Evolutionary conservation across 2,888 invertebrate genomes (phyloP), one percentile per base, ranked within the genome.

Genomic region (Habroteleia sp.): DNA sequence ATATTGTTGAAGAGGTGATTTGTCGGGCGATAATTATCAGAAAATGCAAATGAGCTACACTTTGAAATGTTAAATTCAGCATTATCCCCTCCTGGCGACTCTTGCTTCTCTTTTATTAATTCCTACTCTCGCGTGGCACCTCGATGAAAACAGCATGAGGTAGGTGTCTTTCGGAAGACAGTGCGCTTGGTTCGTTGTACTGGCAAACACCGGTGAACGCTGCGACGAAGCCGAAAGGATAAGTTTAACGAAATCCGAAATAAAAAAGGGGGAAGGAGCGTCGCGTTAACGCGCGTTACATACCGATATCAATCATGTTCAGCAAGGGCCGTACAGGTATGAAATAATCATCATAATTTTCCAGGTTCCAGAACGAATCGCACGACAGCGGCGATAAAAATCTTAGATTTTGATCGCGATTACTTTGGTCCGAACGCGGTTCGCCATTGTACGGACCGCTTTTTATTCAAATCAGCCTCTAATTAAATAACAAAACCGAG

Each of bases 251-350:
- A 66, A 66, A 39, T 35, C 60, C 60, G 58, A 58, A 44, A 44
- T 27, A 52, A 62, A 66, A 52, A 3, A 44, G 27, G 33, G 1
- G 13, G 31, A 39, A 1, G 14, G n/a, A 35, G 44, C 58, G 11
- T 66, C 54, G 39, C 60, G 56, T 66, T 74, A 74, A 56, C 74
- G 68, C 68, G 69, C 7, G 74, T 74, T 74, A 69, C 56, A 74
- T 69, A 74, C 63, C 74, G 74, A 69, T 60, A 74, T 74, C 69
- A 60, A 74, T 74, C 74, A 74, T 69, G 74, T 65, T 74, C 62
- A 62, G 41, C 74, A 62, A 60, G 41, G 44, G 52, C 44, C 58
- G 16, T 17, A 27, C 68, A 62, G 74, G 74, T 74, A 74, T 17
- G 74, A 69, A 69, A 74, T 68, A 62, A 69, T 69, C 56, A 69